A percentile compares a stretch with the other conserved stretches of the same genome.
These are phyloP conservation scores for Neosilurus hyrtlii DNA, from an alignment of 2,797 vertebrate genomes.

Conservation along the genomic window DNA sequence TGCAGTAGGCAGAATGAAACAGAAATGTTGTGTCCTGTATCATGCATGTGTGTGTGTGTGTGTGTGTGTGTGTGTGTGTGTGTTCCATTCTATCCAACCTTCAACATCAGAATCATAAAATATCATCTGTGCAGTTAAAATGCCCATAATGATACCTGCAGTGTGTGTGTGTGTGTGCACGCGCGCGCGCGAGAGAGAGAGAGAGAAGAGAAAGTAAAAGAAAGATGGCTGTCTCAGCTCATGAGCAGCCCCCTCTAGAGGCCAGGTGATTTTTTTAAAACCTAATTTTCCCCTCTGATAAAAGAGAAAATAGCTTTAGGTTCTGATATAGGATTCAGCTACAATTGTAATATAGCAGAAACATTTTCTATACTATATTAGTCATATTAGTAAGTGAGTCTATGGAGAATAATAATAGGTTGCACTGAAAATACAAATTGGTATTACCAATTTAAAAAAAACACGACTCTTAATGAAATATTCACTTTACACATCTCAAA, in stretches of 20 bases:
- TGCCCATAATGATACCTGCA: neutral
- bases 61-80: neutral
- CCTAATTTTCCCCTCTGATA: neutral
- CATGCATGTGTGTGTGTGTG: neutral
- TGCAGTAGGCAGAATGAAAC: slow-evolving; percentile 69
- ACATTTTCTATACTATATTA: neutral
- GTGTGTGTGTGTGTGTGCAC: slow-evolving; percentile 15
- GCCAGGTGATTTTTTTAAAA: slow-evolving; percentile 26
- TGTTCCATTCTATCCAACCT: neutral
- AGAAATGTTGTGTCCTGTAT: slow-evolving; percentile 55
- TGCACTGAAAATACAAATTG: neutral
- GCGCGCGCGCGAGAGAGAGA: neutral
- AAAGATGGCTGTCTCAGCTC: neutral
- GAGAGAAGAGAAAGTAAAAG: neutral
- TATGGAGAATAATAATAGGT: neutral
- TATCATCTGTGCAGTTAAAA: neutral
- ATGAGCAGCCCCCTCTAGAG: slow-evolving; percentile 50
- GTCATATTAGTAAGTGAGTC: neutral
- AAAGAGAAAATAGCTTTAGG: neutral
- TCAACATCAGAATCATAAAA: neutral
- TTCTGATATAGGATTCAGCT: neutral
- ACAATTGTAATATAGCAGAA: neutral
- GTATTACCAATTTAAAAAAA: neutral
- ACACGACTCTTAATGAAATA: neutral
- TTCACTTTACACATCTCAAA: neutral